Conservation (phyloP, 2,797 vertebrate genomes). For the Thripadectes ignobilis region DNA sequence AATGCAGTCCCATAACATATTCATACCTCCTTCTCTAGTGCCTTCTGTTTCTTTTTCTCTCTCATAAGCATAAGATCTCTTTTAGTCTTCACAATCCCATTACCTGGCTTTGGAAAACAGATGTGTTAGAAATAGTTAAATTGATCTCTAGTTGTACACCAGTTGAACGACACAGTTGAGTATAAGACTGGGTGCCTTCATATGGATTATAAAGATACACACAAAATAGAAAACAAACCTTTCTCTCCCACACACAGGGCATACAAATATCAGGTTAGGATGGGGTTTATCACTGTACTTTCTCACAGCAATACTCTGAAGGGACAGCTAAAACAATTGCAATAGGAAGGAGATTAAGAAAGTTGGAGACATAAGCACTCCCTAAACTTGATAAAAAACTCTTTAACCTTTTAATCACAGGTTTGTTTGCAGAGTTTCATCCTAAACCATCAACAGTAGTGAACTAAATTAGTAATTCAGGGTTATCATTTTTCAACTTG, state of each 20-base stretch:
- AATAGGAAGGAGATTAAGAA: neutral
- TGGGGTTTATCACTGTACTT: neutral
- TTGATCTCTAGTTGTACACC: neutral
- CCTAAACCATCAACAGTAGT: neutral
- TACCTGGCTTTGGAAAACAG: slow-evolving; percentile 39
- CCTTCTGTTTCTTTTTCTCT: slow-evolving; percentile 85
- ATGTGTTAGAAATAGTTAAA: neutral
- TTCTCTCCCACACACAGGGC: neutral
- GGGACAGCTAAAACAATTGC: neutral
- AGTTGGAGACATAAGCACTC: neutral
- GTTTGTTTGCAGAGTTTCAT: neutral
- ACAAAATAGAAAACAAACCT: neutral
- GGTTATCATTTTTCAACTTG: accelerated
- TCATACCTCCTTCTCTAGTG: slow-evolving; percentile 90
- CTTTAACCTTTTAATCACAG: neutral
- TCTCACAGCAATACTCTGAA: neutral
- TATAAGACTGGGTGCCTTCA: neutral
- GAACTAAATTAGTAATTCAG: neutral
- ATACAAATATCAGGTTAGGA: neutral
- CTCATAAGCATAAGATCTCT: slow-evolving; percentile 71
- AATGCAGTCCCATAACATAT: neutral
- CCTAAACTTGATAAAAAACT: neutral
- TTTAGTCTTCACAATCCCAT: slow-evolving; percentile 71
- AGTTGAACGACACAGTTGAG: neutral
- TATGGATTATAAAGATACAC: neutral